Evolutionary conservation across 1,140 invertebrate genomes (phyloP).

Genomic region (Paracyclopina nana): DNA sequence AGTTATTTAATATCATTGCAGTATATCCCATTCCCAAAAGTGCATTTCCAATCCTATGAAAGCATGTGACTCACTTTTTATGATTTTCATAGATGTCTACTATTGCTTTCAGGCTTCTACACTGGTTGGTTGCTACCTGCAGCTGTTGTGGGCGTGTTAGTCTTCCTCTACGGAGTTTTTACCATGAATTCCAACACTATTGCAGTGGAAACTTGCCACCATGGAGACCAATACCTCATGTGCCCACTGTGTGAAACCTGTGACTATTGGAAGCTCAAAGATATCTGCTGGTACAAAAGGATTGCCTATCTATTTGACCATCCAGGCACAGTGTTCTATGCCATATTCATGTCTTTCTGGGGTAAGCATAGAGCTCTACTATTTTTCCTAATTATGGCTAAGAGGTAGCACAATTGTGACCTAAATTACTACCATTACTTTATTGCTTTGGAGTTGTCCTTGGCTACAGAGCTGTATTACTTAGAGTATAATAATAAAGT

Average conservation of each 20-base stretch:
- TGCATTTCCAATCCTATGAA: no score
- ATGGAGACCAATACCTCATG: conserved; percentile 44
- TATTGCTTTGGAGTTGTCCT: no score
- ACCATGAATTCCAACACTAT: conserved; percentile 61
- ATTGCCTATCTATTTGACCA: conserved; percentile 92
- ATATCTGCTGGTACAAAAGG: conserved; percentile 69
- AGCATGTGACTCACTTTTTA: no score
- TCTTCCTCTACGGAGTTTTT: conserved; percentile 47
- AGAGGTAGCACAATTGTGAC: no score
- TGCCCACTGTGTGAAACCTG: conserved; percentile 77
- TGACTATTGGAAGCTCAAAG: conserved; percentile 51
- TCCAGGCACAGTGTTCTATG: conserved; percentile 84
- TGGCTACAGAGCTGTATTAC: no score
- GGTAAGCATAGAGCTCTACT: no score
- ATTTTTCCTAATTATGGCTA: no score
- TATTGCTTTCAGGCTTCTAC: conserved; percentile 49
- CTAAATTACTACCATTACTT: no score
- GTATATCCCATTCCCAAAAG: no score
- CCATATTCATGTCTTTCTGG: conserved; percentile 94
- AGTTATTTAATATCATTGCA: no score
- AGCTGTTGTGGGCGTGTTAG: conserved; percentile 21
- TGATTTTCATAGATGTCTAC: no score
- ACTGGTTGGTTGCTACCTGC: conserved; percentile 74
- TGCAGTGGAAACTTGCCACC: conserved; percentile 33
- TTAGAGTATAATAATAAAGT: no score